These are phyloP conservation scores for Aphelinus atriplicis DNA, from an alignment of 1,140 invertebrate genomes.

Conservation along the genomic window DNA sequence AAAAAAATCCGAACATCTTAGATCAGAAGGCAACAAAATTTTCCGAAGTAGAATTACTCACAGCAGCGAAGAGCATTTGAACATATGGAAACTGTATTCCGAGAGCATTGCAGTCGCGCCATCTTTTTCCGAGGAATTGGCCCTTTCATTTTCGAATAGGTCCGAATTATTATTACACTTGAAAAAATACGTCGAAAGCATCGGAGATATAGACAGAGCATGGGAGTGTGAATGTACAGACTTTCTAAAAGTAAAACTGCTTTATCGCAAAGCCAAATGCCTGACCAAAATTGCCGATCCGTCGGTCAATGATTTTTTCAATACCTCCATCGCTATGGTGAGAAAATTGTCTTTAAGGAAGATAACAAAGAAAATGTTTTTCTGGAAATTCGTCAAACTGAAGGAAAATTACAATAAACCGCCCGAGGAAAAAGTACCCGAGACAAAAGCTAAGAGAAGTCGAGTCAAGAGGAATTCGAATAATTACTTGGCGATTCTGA, in stretches of 20 bases:
- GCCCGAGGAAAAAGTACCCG: background rate
- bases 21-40: too few relatives aligned
- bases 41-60: too few relatives aligned
- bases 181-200: slow-evolving; percentile 71
- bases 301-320: background rate
- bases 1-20: too few relatives aligned
- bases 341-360: background rate
- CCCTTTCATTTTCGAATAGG: slow-evolving; percentile 75
- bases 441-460: background rate
- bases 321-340: background rate
- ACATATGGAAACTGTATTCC: slow-evolving; percentile 66
- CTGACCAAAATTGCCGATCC: slow-evolving; percentile 18
- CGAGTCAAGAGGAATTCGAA: background rate
- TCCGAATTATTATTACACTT: slow-evolving; percentile 75
- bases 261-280: slow-evolving; percentile 44
- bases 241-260: slow-evolving; percentile 46
- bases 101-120: slow-evolving; percentile 71
- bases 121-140: slow-evolving; percentile 66
- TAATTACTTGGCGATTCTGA: too few relatives aligned
- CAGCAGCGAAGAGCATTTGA: too few relatives aligned
- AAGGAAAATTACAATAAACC: slow-evolving; percentile 4
- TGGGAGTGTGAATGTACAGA: slow-evolving; percentile 50
- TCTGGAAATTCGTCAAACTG: too few relatives aligned
- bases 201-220: slow-evolving; percentile 63
- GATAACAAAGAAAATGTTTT: background rate